Base-by-base conservation (phyloP, 2,888 invertebrate species). In the Tineola bisselliella region DNA sequence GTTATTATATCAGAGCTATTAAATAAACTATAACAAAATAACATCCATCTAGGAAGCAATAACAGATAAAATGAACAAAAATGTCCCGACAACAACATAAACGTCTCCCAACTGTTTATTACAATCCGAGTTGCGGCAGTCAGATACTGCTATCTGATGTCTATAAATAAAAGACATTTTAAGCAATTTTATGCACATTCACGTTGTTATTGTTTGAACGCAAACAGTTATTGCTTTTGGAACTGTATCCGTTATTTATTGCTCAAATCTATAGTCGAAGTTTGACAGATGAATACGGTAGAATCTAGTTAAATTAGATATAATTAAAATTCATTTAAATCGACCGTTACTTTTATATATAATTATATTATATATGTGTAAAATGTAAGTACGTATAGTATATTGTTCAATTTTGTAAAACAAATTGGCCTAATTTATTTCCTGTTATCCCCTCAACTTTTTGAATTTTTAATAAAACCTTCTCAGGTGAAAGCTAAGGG, bases 1-100 rank as follows among this genome's bases (percentile, higher is more conserved):
- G 2, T n/a, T 48, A 48, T 48, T 48, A 48, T 15, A 48, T 43
- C 3, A 17, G 15, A 13, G n/a, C 8, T 48, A 17, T 48, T 48
- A 48, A 17, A 48, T 38, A 48, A 48, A 48, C 48, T n/a, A 15
- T 48, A 15, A 25, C 48, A 54, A 19, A 54, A 75, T 74, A 72
- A 75, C 69, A 63, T 66, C 69, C 70, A 70, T 68, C 62, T 56
- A 48, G 70, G 70, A 74, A 71, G 78, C 76, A 81, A 81, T 81
- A 81, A 81, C 73, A 77, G 80, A 81, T 79, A 79, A 80, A 80
- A 74, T 69, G 66, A 67, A 71, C 69, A 71, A 78, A 75, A 75
- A 74, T 70, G 72, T 67, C 64, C 66, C 65, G 65, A 68, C 65
- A 67, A 69, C 70, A 71, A 70, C 72, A 75, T 75, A 75, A 77